Base-by-base conservation (phyloP, 92 coral and sea anemone species). In the Nematostella vectensis region DNA sequence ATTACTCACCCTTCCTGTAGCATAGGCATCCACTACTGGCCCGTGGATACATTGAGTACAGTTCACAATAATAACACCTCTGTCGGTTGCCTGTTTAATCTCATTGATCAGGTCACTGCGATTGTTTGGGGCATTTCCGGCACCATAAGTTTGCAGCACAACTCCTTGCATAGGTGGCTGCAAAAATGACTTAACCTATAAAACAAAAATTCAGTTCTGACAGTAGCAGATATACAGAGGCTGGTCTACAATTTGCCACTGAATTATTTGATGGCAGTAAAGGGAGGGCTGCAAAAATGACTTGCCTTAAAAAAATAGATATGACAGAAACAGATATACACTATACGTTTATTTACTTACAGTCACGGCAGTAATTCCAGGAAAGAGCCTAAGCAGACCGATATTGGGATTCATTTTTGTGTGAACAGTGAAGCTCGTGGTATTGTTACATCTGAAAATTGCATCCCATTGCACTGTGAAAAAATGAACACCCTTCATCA, bases 11-110 rank as follows among this genome's bases (percentile, higher is more conserved):
- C 81, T 81, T 29, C 98, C 98, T 45, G 98, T 85, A 33, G 82
- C 98, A 71, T 91, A 91, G 30, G 71, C 74, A 50, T 86, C 94
- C 20, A 81, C 72, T 11, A 91, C 98, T 29, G 95, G 80, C 24
- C 98, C 98, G 64, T 76, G 82, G 3, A 91, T 38, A 58, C 98
- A 91, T 27, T 91, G 98, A 2, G 98, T 91, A 62, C 98, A 91
- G 64, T 91, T 91, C n/a, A 91, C 71, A 18, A 91, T 73, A 11
- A 91, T 54, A 21, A 91, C 95, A 17, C 81, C 95, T 48, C 85
- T 71, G 2, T 68, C 74, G 24, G 86, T 70, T 1, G 98, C 98
- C n/a, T 77, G 71, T 59, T 65, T 81, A 23, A 91, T 61, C 31
- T 85, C 86, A 36, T 57, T 50, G 9, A 91, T 80, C 27, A 91